These are phyloP conservation scores for Psophia crepitans DNA, from an alignment of 2,113 vertebrate genomes.

Conservation along the genomic window DNA sequence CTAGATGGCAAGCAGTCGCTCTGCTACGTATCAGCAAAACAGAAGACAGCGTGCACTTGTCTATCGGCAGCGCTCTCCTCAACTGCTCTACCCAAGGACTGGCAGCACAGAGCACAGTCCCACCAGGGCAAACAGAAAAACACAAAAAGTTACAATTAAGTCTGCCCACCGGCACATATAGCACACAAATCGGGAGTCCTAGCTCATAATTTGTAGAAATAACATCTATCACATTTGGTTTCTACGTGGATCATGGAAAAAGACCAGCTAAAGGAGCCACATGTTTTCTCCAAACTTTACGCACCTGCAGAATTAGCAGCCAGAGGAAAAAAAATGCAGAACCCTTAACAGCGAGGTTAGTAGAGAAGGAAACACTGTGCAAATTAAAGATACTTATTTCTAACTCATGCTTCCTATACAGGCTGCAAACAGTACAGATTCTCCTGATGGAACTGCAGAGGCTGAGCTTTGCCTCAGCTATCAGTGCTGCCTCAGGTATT, in stretches of 20 bases:
- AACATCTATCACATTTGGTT: neutral
- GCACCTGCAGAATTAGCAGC: neutral
- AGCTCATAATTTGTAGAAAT: neutral
- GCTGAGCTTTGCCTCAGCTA: neutral
- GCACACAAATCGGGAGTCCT: neutral
- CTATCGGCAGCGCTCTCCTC: rapidly evolving
- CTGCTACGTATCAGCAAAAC: neutral
- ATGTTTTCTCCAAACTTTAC: neutral
- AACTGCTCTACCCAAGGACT: neutral
- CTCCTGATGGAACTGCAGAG: neutral
- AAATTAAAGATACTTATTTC: neutral
- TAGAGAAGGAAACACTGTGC: neutral
- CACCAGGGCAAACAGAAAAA: neutral
- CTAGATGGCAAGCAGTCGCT: neutral
- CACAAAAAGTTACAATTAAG: neutral
- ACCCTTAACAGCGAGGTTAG: neutral
- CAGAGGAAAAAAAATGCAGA: neutral
- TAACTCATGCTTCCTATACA: neutral
- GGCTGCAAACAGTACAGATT: neutral
- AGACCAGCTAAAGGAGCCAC: neutral
- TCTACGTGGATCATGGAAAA: neutral
- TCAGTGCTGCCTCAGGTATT: neutral
- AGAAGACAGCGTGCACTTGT: rapidly evolving
- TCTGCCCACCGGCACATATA: rapidly evolving
- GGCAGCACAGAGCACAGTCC: neutral